phyloP scores from a whole-genome alignment of 1,140 invertebrate species.

The Drosophila littoralis region DNA sequence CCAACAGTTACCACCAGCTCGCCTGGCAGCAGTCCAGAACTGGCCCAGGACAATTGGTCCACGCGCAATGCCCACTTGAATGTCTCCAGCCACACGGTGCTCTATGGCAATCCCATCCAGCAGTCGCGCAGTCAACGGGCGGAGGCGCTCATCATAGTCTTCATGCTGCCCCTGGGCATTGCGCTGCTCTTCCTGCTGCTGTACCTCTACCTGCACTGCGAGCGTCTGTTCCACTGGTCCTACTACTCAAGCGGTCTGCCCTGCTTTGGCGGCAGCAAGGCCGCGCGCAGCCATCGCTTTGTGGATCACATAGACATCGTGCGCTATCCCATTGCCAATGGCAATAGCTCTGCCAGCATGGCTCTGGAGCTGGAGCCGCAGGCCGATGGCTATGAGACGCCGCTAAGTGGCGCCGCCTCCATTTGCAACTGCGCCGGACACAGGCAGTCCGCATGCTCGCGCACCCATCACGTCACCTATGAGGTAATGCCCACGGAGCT shows the following conservation, averaged over 20 bases:
- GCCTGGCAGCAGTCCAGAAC: slow-evolving; percentile 3
- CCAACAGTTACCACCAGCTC: neutral
- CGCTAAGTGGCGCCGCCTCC: slow-evolving; percentile 61
- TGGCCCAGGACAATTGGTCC: neutral
- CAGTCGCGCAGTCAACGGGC: slow-evolving; percentile 68
- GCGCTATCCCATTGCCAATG: slow-evolving; percentile 65
- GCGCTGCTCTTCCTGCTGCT: slow-evolving; percentile 72
- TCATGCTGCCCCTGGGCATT: slow-evolving; percentile 77
- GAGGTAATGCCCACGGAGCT: slow-evolving; percentile 60
- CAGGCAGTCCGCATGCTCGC: slow-evolving; percentile 54
- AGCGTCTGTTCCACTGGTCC: slow-evolving; percentile 76
- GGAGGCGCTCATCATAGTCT: slow-evolving; percentile 73
- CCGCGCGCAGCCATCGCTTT: slow-evolving; percentile 34
- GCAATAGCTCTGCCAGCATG: slow-evolving; percentile 14
- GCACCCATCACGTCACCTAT: slow-evolving; percentile 73
- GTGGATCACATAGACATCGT: slow-evolving; percentile 80
- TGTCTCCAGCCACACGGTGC: slow-evolving; percentile 67
- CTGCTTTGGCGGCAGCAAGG: slow-evolving; percentile 58
- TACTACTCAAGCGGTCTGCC: slow-evolving; percentile 59
- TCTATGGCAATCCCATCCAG: slow-evolving; percentile 71
- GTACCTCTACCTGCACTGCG: slow-evolving; percentile 78
- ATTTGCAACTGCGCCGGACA: slow-evolving; percentile 69
- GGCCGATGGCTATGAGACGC: slow-evolving; percentile 76
- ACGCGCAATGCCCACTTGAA: slow-evolving; percentile 39
- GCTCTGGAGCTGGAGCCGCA: slow-evolving; percentile 36